Base-by-base conservation (phyloP, 2,888 invertebrate genomes). In the Philopedon plagiatum region DNA sequence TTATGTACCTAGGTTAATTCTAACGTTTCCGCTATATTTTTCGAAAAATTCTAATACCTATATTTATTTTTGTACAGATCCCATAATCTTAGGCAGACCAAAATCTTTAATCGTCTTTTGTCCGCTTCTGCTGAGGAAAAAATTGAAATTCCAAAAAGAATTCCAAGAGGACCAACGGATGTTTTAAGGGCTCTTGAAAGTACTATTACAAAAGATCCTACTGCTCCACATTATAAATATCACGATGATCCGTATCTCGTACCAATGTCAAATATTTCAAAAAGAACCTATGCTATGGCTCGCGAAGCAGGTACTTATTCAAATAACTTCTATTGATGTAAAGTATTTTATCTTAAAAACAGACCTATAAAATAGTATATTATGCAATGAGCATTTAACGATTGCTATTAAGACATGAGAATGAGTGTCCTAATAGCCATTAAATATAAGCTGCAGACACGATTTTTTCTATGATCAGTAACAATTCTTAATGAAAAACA, bases 191-290 rank as follows among this genome's bases (percentile, higher is more conserved):
- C 95, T 1, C 85, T 97, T 72, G 92, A 94, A 44, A 89, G 89
- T 72, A 96, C 96, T 0, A 77, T 84, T 21, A 89, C 90, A n/a
- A 86, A 90, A 46, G 97, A 97, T 85, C 90, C 91, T 2, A 95
- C 95, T 0, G 95, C 95, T n/a, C 89, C 95, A 2, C 94, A 94
- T 83, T 97, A 94, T 83, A 94, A 94, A 82, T 97, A 92, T 83
- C 94, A 95, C 80, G 97, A 98, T 88, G 98, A 98, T 86, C 97
- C 97, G 0, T 96, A 88, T 81, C 87, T 97, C 13, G 92, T 93
- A 76, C 97, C 97, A 0, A 84, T 87, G 70, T 94, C 93, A 7
- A 93, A 92, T 84, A 74, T 86, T 2, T 88, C 83, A 76, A 92
- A 94, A 84, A 87, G 96, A 74, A 86, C 90, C 0, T 96, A 89